Conservation (phyloP, 2,113 vertebrate genomes). For the Haemorhous mexicanus region DNA sequence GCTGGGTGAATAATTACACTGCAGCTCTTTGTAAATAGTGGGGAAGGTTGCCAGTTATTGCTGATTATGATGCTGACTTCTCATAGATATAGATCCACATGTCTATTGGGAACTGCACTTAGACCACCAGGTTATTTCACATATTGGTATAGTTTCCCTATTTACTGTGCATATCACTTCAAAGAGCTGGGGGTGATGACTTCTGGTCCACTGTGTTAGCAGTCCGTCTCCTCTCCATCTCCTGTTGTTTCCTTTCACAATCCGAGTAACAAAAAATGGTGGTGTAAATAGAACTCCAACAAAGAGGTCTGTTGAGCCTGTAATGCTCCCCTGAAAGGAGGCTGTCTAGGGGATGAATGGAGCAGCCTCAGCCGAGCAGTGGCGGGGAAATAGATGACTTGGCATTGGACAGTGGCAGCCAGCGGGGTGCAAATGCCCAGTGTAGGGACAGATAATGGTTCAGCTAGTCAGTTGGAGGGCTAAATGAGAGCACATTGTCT, state of each 20-base stretch:
- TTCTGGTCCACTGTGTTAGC: constrained; percentile 59
- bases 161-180: constrained; percentile 50
- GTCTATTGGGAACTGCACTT: background rate
- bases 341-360: constrained; percentile 67
- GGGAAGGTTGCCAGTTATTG: background rate
- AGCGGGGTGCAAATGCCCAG: constrained; percentile 67
- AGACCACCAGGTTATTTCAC: constrained; percentile 42
- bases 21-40: background rate
- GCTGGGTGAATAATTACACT: constrained; percentile 15
- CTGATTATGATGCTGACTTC: constrained; percentile 16
- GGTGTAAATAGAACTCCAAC: constrained; percentile 65
- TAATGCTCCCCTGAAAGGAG: constrained; percentile 66
- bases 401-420: constrained; percentile 51
- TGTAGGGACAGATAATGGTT: constrained; percentile 59
- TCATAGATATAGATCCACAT: background rate
- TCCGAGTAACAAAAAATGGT: constrained; percentile 59
- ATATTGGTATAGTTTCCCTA: background rate
- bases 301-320: constrained; percentile 64
- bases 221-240: constrained; percentile 46
- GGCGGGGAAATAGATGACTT: constrained; percentile 62
- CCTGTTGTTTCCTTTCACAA: constrained; percentile 66
- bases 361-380: constrained; percentile 39
- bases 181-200: constrained; percentile 55
- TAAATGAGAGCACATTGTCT: constrained; percentile 69
- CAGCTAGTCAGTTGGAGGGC: constrained; percentile 61